Evolutionary conservation across 2,113 vertebrate genomes (phyloP).

Genomic region (Actenoides lindsayi): DNA sequence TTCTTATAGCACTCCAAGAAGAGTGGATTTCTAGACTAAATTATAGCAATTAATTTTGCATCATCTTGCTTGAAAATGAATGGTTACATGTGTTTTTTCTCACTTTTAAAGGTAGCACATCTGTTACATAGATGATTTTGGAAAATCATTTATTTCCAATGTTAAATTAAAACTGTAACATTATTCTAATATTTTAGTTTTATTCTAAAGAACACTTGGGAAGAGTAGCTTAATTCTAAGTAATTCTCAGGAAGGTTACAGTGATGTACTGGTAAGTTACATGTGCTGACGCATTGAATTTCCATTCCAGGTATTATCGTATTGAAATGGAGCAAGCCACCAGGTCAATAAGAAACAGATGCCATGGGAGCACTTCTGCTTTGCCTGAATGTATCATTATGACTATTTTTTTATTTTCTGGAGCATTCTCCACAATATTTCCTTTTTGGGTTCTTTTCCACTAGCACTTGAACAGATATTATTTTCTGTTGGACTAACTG

Average conservation of each 20-base stretch:
- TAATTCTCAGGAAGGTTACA: neutral
- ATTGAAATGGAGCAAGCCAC: neutral
- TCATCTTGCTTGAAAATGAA: neutral
- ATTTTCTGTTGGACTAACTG: neutral
- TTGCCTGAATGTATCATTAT: neutral
- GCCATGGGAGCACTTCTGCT: neutral
- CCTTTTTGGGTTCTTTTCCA: neutral
- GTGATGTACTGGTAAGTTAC: neutral
- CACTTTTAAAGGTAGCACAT: neutral
- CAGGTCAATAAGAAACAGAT: neutral
- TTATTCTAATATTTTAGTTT: neutral
- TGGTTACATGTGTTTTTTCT: neutral
- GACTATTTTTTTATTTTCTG: neutral
- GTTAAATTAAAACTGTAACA: neutral
- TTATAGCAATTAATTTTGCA: neutral
- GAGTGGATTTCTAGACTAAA: neutral
- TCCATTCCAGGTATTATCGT: neutral
- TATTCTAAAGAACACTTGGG: neutral
- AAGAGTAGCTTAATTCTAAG: neutral
- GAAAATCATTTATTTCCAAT: neutral
- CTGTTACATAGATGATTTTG: neutral
- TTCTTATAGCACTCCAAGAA: neutral
- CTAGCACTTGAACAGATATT: neutral
- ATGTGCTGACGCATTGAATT: neutral
- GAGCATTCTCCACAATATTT: neutral